phyloP scores from a whole-genome alignment of 2,888 invertebrate genomes.

The Pterostichus niger region DNA sequence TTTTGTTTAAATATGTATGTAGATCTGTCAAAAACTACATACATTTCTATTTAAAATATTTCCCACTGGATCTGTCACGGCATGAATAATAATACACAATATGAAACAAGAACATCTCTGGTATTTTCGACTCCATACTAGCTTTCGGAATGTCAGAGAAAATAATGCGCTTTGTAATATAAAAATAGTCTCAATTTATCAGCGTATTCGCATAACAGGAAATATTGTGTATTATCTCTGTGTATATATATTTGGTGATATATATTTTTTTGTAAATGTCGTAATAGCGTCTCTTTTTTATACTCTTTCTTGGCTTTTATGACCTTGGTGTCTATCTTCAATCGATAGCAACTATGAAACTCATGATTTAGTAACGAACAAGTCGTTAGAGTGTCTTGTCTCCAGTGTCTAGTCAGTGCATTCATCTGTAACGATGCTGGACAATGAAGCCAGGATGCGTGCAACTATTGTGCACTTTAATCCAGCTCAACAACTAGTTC shows the following conservation, averaged over 20 bases:
- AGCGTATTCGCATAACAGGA: constrained; percentile 34
- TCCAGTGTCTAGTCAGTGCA: constrained; percentile 21
- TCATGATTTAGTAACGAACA: constrained; percentile 53
- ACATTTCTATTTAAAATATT: not conserved
- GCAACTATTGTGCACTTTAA: not conserved
- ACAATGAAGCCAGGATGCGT: constrained; percentile 36
- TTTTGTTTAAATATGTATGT: not conserved
- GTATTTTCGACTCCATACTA: not conserved
- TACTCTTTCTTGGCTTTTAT: constrained; percentile 31
- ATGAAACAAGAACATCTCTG: not conserved
- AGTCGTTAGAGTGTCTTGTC: constrained; percentile 45
- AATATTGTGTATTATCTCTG: constrained; percentile 38
- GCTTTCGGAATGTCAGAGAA: not conserved
- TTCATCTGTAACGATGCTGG: constrained; percentile 24
- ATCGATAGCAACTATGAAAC: constrained; percentile 56
- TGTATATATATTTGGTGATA: constrained; percentile 46
- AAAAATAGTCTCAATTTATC: constrained; percentile 24
- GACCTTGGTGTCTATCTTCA: constrained; percentile 38
- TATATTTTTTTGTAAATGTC: constrained; percentile 21
- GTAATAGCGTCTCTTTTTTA: constrained; percentile 49
- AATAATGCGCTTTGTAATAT: constrained; percentile 25
- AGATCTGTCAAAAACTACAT: constrained; percentile 4
- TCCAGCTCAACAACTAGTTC: not conserved
- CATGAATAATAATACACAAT: not conserved
- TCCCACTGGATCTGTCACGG: not conserved